Evolutionary conservation across 2,113 vertebrate genomes (phyloP).

Genomic region (Zosterops pallidus): DNA sequence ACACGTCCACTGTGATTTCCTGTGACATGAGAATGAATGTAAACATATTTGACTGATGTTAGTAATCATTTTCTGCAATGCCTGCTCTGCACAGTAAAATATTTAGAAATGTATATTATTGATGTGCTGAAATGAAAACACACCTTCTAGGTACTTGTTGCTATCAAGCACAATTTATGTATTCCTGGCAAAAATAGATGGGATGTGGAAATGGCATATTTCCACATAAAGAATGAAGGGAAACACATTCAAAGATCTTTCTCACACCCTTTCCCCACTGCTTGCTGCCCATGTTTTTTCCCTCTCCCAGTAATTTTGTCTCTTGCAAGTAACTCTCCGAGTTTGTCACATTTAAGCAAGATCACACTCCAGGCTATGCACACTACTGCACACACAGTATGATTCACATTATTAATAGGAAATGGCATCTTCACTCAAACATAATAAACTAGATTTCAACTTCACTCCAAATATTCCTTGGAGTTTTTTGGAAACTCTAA

Average conservation of each 20-base stretch:
- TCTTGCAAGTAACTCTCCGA: background rate
- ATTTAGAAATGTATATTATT: background rate
- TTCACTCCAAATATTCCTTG: background rate
- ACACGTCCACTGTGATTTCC: background rate
- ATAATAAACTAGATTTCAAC: background rate
- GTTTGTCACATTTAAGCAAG: background rate
- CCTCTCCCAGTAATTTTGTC: background rate
- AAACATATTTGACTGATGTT: background rate
- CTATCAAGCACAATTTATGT: background rate
- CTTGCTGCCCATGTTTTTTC: accelerated
- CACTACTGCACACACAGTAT: background rate
- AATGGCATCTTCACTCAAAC: background rate
- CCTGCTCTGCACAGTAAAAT: background rate
- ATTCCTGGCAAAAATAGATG: background rate
- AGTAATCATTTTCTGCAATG: background rate
- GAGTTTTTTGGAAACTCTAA: background rate
- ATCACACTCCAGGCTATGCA: background rate
- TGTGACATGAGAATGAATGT: background rate
- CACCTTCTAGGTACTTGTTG: background rate
- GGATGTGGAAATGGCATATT: background rate
- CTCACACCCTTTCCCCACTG: background rate
- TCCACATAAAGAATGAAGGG: background rate
- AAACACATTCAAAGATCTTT: background rate
- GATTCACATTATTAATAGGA: background rate
- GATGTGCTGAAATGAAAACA: background rate